Conservation (phyloP, 2,113 vertebrate species). For the Pogonocichla stellata region DNA sequence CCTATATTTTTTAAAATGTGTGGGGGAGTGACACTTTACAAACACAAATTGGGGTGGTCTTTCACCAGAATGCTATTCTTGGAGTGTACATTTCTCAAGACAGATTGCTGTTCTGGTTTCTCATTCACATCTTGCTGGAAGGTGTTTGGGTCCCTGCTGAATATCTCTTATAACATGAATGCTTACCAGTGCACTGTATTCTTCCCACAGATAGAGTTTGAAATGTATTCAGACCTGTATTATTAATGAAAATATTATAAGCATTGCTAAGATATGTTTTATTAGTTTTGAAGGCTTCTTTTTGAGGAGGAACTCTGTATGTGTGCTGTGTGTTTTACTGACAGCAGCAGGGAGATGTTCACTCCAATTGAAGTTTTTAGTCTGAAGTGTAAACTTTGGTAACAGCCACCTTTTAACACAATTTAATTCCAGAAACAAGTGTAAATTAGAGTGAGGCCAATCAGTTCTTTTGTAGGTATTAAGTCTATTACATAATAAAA, state of each 20-base stretch:
- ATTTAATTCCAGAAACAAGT: neutral
- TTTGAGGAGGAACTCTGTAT: neutral
- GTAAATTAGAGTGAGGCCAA: neutral
- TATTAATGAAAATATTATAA: neutral
- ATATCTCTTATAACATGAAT: neutral
- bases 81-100: neutral
- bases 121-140: conserved; percentile 1
- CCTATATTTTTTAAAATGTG: neutral
- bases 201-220: neutral
- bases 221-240: neutral
- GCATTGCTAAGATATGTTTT: neutral
- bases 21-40: conserved; percentile 5
- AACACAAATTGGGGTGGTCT: neutral
- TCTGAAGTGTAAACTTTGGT: neutral
- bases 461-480: neutral
- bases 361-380: neutral
- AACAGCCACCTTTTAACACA: neutral
- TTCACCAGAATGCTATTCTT: conserved; percentile 13
- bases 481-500: conserved; percentile 2
- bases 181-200: neutral
- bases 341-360: neutral
- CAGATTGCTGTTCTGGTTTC: conserved; percentile 24
- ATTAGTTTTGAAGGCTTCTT: neutral
- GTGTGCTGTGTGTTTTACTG: neutral
- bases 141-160: neutral